Evolutionary conservation across 2,797 vertebrate species (phyloP).

Genomic region (Champsocephalus gunnari): DNA sequence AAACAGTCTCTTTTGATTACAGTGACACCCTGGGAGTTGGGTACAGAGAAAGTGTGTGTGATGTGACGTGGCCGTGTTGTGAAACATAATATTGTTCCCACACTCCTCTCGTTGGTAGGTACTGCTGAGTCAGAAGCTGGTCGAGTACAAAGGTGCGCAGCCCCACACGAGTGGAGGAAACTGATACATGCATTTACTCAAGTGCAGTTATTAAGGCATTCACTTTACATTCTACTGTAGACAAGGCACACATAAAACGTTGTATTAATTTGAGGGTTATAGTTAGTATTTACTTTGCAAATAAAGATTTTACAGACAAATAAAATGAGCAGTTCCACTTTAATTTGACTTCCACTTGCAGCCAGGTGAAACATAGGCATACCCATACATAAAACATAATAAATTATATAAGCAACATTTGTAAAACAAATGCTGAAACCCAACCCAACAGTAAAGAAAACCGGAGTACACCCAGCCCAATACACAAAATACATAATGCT

Average conservation of each 20-base stretch:
- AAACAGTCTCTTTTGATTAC: slow-evolving; percentile 86
- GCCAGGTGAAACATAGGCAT: background rate
- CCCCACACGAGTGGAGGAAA: slow-evolving; percentile 33
- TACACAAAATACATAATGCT: background rate
- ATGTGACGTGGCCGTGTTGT: slow-evolving; percentile 74
- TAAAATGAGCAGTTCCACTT: background rate
- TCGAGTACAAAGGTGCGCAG: slow-evolving; percentile 61
- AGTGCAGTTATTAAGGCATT: background rate
- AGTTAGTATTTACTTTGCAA: background rate
- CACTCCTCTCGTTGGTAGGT: slow-evolving; percentile 65
- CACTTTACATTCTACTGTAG: slow-evolving; percentile 1
- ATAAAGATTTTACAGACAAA: background rate
- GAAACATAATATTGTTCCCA: slow-evolving; percentile 87
- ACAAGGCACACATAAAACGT: background rate
- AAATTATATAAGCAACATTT: background rate
- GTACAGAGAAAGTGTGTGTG: slow-evolving; percentile 45
- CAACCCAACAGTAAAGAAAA: background rate
- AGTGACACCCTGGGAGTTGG: slow-evolving; percentile 75
- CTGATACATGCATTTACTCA: slow-evolving; percentile 14
- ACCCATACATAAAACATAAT: background rate
- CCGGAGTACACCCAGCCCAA: background rate
- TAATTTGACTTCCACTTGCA: background rate
- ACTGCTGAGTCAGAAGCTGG: slow-evolving; percentile 83
- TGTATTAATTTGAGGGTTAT: background rate
- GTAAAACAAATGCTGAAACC: background rate